Conservation (phyloP, 2,888 invertebrate genomes). For the Iphiclides podalirius region DNA sequence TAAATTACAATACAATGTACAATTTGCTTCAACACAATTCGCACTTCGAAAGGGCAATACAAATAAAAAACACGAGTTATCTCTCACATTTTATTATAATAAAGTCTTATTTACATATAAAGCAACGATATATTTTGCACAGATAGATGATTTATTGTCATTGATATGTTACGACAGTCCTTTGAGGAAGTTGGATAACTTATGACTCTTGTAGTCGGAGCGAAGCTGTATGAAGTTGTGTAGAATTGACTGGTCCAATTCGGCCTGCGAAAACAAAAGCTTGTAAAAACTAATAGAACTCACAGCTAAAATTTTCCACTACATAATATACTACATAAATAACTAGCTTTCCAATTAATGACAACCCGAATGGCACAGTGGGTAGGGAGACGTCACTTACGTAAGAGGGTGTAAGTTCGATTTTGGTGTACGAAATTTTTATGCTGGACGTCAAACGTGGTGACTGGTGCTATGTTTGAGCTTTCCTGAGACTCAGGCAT, state of each 20-base stretch:
- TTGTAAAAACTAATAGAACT: too few relatives aligned
- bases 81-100: conserved; percentile 28
- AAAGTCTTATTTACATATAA: conserved; percentile 37
- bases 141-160: conserved; percentile 16
- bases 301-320: too few relatives aligned
- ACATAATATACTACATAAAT: too few relatives aligned
- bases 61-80: conserved; percentile 24
- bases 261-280: conserved; percentile 85
- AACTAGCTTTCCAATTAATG: too few relatives aligned
- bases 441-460: too few relatives aligned
- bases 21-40: conserved; percentile 10
- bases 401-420: too few relatives aligned
- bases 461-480: too few relatives aligned
- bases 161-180: conserved; percentile 62
- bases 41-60: neutral
- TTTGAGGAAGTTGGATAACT: conserved; percentile 83
- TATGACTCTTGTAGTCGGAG: conserved; percentile 95
- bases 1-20: conserved; percentile 20
- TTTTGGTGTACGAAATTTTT: too few relatives aligned
- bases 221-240: conserved; percentile 96
- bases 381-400: too few relatives aligned
- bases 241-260: conserved; percentile 93
- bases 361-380: too few relatives aligned
- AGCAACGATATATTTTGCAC: conserved; percentile 34
- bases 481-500: too few relatives aligned